phyloP scores from a whole-genome alignment of 2,888 invertebrate species.

The Platerodrilus igneus region DNA sequence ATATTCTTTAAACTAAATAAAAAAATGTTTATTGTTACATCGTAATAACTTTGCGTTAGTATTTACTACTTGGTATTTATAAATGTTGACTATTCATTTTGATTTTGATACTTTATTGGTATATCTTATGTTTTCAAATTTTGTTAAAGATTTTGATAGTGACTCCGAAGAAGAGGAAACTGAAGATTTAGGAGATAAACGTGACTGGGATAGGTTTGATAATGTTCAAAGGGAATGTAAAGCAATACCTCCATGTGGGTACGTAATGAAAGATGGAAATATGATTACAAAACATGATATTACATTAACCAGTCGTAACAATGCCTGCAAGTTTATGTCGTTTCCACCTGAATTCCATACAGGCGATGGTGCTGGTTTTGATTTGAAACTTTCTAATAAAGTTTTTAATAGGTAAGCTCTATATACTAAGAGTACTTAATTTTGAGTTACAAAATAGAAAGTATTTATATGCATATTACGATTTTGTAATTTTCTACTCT shows the following conservation, averaged over 20 bases:
- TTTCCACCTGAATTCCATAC: slow-evolving; percentile 88
- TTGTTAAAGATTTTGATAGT: slow-evolving; percentile 41
- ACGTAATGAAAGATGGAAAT: slow-evolving; percentile 61
- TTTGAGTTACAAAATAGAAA: too few species aligned
- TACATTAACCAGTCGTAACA: slow-evolving; percentile 73
- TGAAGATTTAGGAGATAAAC: slow-evolving; percentile 52
- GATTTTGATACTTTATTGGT: background rate
- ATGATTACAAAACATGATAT: slow-evolving; percentile 92
- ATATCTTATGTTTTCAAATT: too few species aligned
- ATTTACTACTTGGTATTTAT: background rate
- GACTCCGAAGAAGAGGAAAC: slow-evolving; percentile 53
- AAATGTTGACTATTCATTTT: too few species aligned
- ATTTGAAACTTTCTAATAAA: slow-evolving; percentile 80
- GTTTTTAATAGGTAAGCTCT: slow-evolving; percentile 59
- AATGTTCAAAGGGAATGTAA: slow-evolving; percentile 65
- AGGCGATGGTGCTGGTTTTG: slow-evolving; percentile 73
- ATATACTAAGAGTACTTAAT: background rate
- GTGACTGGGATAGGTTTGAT: slow-evolving; percentile 75
- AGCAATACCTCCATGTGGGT: slow-evolving; percentile 69
- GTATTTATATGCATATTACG: too few species aligned
- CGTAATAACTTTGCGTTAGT: background rate
- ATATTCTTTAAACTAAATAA: too few species aligned
- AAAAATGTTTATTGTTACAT: too few species aligned
- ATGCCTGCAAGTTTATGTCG: slow-evolving; percentile 84
- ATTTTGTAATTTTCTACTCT: too few species aligned